Percentiles rank a stretch among this genome's conserved stretches.
phyloP scores from a whole-genome alignment of 2,888 invertebrate species.

The Nephrotoma appendiculata region DNA sequence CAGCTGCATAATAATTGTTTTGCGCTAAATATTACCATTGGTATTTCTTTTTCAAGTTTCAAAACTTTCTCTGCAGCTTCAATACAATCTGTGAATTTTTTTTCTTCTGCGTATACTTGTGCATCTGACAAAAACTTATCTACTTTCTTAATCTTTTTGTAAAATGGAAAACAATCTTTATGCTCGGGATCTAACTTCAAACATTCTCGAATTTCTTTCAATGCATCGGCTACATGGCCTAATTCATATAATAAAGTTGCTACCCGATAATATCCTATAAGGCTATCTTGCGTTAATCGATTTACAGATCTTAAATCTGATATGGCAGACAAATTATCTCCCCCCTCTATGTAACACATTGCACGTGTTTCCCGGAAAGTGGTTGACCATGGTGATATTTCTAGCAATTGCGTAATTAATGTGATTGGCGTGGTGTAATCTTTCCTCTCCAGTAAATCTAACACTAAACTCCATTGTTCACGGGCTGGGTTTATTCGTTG shows the following conservation, averaged over 20 bases:
- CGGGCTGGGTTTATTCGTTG: constrained; percentile 47
- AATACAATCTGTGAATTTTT: constrained; percentile 54
- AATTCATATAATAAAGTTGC: constrained; percentile 73
- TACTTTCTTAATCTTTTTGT: constrained; percentile 90
- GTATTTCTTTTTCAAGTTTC: constrained; percentile 52
- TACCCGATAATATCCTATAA: constrained; percentile 52
- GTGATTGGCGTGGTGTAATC: constrained; percentile 44
- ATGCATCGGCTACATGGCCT: constrained; percentile 81
- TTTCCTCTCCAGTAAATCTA: constrained; percentile 44
- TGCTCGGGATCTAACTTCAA: constrained; percentile 95
- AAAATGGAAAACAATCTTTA: constrained; percentile 87
- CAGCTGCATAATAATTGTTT: constrained; percentile 72
- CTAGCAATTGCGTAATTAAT: constrained; percentile 50
- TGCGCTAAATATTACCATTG: constrained; percentile 58
- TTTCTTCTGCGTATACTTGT: constrained; percentile 41
- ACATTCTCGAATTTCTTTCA: constrained; percentile 92
- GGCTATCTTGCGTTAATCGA: constrained; percentile 83
- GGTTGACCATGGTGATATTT: constrained; percentile 81
- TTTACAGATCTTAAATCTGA: constrained; percentile 82
- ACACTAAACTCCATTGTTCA: constrained; percentile 47
- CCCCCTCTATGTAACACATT: constrained; percentile 62
- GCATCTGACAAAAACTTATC: constrained; percentile 61
- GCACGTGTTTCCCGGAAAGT: constrained; percentile 71
- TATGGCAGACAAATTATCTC: constrained; percentile 75
- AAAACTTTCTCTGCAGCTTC: constrained; percentile 49